These are phyloP conservation scores for Leptinotarsa texana DNA, from an alignment of 1,140 invertebrate species.

Conservation along the genomic window DNA sequence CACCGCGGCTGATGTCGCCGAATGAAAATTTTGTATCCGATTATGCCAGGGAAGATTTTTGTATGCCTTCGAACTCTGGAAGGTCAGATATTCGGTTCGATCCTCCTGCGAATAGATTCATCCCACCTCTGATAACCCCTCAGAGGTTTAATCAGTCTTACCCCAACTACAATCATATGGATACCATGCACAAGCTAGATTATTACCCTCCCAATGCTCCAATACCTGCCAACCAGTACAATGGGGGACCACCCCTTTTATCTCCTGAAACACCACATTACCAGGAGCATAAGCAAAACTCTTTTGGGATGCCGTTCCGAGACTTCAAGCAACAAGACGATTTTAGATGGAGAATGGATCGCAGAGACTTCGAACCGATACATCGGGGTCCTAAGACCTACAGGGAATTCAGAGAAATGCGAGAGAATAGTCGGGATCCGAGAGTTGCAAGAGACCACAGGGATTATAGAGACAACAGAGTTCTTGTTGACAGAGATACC, in stretches of 20 bases:
- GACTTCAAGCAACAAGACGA: constrained; percentile 9
- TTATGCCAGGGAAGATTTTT: constrained; percentile 16
- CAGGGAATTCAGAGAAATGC: constrained; percentile 17
- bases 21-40: constrained; percentile 23
- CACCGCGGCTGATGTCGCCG: constrained; percentile 9
- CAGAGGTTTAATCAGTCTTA: constrained; percentile 9
- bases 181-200: constrained; percentile 9
- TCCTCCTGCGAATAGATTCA: not conserved
- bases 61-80: not conserved
- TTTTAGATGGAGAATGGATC: constrained; percentile 23
- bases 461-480: constrained; percentile 38
- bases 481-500: constrained; percentile 32
- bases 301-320: not conserved
- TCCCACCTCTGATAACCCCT: not conserved
- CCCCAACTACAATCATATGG: constrained; percentile 23
- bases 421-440: constrained; percentile 17
- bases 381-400: constrained; percentile 17
- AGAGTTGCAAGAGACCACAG: constrained; percentile 31
- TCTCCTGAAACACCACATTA: constrained; percentile 19
- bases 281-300: constrained; percentile 12
- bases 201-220: constrained; percentile 10
- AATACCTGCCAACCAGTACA: constrained; percentile 9
- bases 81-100: not conserved
- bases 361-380: constrained; percentile 12
- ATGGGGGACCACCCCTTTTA: constrained; percentile 9